Evolutionary conservation across 2,113 vertebrate genomes (phyloP), one percentile per base, ranked within the genome.

Genomic region (Pollimyrus isidori): DNA sequence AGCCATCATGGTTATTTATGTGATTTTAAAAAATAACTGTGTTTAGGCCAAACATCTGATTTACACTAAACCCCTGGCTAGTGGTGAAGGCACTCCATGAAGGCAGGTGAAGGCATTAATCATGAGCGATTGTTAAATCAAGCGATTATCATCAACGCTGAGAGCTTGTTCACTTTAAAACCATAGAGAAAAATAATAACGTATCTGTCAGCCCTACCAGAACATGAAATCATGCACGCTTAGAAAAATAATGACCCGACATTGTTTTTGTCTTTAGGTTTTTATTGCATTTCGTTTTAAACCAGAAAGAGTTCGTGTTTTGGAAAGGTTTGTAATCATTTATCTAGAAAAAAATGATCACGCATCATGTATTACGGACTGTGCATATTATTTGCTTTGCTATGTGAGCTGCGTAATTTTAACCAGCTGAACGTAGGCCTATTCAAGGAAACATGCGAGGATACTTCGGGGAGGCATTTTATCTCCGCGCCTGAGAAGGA

Each of bases 381-480:
- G 52, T 48, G 30, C 11, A 5, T 46, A 39, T 23, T 56, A 56
- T 52, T 89, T 82, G 88, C 53, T 35, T n/a, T n/a, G 46, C 19
- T 76, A 19, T 80, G 17, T 13, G 30, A 7, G 56, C 19, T 85
- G 45, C 86, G 65, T 42, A 56, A 3, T 39, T 69, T 87, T 82
- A 89, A 89, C 86, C 89, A 87, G 58, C 69, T 89, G 90, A 90
- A 89, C 91, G 30, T 89, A n/a, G n/a, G n/a, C n/a, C n/a, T n/a
- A 76, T 91, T 84, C 91, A 88, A 88, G 92, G 91, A 93, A 91
- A 53, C 50, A 90, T 94, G 94, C 93, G 91, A 92, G 93, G 91
- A 93, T 91, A 92, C 89, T 89, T 93, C 92, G 90, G 91, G 91
- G 88, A 93, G 91, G 92, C 90, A 90, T 90, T 91, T 93, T 90